phyloP scores from a whole-genome alignment of 2,113 vertebrate species.

The Spilogale gracilis region DNA sequence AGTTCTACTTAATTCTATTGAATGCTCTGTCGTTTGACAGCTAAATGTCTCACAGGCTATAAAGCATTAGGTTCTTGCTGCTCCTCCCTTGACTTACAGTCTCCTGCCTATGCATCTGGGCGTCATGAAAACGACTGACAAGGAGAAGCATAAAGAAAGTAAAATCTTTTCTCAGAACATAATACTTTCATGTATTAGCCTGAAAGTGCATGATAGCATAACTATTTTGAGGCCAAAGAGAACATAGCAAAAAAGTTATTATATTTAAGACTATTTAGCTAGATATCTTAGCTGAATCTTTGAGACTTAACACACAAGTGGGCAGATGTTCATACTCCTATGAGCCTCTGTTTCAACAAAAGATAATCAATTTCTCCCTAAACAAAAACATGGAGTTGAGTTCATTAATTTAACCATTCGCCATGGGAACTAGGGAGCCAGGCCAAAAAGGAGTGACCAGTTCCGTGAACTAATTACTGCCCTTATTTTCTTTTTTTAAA shows the following conservation, averaged over 20 bases:
- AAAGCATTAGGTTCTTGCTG: background rate
- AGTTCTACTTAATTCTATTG: background rate
- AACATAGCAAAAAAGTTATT: background rate
- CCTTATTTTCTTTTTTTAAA: background rate
- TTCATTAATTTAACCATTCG: background rate
- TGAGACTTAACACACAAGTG: background rate
- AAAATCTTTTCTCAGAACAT: background rate
- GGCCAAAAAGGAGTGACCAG: background rate
- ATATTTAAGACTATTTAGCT: background rate
- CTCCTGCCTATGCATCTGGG: background rate
- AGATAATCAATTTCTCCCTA: background rate
- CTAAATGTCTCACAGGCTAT: background rate
- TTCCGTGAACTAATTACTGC: background rate
- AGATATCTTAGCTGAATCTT: background rate
- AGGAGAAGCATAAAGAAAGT: background rate
- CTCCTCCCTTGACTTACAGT: background rate
- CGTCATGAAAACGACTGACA: background rate
- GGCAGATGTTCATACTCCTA: background rate
- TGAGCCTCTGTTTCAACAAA: background rate
- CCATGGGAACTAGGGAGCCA: background rate
- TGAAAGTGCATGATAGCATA: background rate
- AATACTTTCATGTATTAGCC: background rate
- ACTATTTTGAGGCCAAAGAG: background rate
- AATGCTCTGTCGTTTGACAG: background rate
- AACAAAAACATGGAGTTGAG: background rate